Conservation (phyloP, 2,797 vertebrate species). For the Channallabes apus region DNA sequence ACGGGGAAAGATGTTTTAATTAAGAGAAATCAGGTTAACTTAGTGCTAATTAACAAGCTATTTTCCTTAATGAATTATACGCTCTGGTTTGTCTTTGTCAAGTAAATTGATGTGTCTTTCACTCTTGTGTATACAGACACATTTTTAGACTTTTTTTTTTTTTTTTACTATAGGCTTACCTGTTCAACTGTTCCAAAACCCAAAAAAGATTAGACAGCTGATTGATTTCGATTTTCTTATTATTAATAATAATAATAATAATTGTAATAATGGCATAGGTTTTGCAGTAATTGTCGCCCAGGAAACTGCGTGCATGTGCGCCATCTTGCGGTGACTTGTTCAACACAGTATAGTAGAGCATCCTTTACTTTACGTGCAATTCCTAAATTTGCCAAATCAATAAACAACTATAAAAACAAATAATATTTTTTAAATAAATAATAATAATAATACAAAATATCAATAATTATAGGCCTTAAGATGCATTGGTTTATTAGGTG, state of each 20-base stretch:
- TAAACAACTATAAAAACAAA: neutral
- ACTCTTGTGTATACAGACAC: conserved; percentile 80
- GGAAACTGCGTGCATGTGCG: conserved; percentile 47
- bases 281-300: neutral
- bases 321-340: conserved; percentile 49
- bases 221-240: neutral
- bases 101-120: conserved; percentile 83
- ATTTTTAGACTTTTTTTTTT: conserved; percentile 62
- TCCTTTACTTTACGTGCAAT: neutral
- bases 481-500: conserved; percentile 59
- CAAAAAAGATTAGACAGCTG: neutral
- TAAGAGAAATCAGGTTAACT: conserved; percentile 91
- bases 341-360: no score
- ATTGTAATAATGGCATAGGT: neutral
- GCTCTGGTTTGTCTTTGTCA: conserved; percentile 82
- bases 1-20: conserved; percentile 92
- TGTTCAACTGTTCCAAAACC: conserved; percentile 37
- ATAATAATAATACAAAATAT: neutral
- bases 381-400: neutral
- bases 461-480: conserved; percentile 36
- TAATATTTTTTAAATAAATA: no score
- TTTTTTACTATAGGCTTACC: neutral
- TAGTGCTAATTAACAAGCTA: conserved; percentile 88
- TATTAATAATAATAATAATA: neutral
- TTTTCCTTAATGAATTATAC: conserved; percentile 87